Evolutionary conservation across 2,888 invertebrate species (phyloP).

Genomic region (Meandrusa payeni): DNA sequence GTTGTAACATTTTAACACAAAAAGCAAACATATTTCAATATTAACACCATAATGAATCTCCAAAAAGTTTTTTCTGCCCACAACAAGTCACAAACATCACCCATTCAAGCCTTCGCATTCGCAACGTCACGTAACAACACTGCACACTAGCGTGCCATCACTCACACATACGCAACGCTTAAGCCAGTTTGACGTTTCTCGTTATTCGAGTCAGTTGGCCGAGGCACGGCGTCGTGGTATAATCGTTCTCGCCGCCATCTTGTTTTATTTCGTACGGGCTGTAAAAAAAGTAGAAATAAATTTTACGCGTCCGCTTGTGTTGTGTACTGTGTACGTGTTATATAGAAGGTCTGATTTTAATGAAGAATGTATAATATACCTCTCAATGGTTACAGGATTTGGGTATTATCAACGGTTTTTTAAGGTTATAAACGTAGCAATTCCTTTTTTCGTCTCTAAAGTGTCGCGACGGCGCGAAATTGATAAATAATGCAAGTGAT

Average conservation of each 20-base stretch:
- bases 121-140: slow-evolving; percentile 6
- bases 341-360: slow-evolving; percentile 37
- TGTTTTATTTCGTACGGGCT: slow-evolving; percentile 56
- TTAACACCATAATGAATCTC: too few relatives aligned
- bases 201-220: slow-evolving; percentile 65
- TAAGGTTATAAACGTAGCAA: slow-evolving; percentile 48
- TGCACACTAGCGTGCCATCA: slow-evolving; percentile 12
- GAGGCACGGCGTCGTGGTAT: slow-evolving; percentile 72
- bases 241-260: slow-evolving; percentile 60
- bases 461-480: slow-evolving; percentile 41
- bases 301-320: slow-evolving; percentile 61
- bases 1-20: too few relatives aligned
- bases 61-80: slow-evolving; percentile 47
- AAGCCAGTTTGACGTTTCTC: slow-evolving; percentile 75
- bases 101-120: slow-evolving; percentile 63
- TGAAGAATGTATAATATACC: too few relatives aligned
- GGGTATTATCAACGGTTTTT: slow-evolving; percentile 53
- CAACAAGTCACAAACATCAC: slow-evolving; percentile 31
- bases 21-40: too few relatives aligned
- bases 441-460: slow-evolving; percentile 41
- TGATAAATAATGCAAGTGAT: slow-evolving; percentile 45
- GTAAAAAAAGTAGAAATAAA: slow-evolving; percentile 54
- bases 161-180: slow-evolving; percentile 36
- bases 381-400: slow-evolving; percentile 41
- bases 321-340: slow-evolving; percentile 48